phyloP scores from a whole-genome alignment of 1,140 invertebrate species.

The Euglossa dilemma region DNA sequence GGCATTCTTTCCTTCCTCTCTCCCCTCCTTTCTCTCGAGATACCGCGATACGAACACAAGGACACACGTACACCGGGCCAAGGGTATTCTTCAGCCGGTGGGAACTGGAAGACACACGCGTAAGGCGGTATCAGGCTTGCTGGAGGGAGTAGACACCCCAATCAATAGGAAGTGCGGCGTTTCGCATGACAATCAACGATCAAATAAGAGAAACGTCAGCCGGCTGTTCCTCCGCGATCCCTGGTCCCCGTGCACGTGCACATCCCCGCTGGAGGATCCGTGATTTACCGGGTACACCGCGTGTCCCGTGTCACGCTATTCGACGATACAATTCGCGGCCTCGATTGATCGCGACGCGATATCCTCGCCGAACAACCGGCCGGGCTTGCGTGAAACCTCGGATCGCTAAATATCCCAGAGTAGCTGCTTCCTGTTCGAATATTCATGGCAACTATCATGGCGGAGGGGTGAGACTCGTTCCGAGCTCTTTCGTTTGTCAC shows the following conservation, averaged over 20 bases:
- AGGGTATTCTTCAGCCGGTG: constrained; percentile 32
- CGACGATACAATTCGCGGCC: constrained; percentile 29
- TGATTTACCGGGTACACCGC: constrained; percentile 23
- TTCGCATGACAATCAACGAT: constrained; percentile 76
- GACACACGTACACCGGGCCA: constrained; percentile 24
- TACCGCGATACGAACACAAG: constrained; percentile 17
- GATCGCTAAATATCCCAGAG: constrained; percentile 1
- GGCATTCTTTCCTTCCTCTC: constrained; percentile 62
- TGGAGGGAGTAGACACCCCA: constrained; percentile 55
- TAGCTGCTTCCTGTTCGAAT: neutral
- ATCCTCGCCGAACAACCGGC: neutral
- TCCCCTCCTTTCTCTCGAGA: constrained; percentile 27
- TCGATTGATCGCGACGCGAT: neutral
- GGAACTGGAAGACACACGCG: constrained; percentile 62
- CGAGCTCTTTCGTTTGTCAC: neutral
- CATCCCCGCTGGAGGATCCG: neutral
- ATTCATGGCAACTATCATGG: neutral
- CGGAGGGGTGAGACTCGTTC: neutral
- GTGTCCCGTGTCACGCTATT: constrained; percentile 29
- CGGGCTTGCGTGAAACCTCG: neutral
- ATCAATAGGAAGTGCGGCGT: constrained; percentile 77
- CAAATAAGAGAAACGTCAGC: constrained; percentile 71
- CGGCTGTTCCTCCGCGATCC: constrained; percentile 35
- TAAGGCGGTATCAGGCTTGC: constrained; percentile 10
- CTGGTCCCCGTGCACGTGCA: neutral